Conservation (phyloP, 2,888 invertebrate genomes). For the Lapara coniferarum region DNA sequence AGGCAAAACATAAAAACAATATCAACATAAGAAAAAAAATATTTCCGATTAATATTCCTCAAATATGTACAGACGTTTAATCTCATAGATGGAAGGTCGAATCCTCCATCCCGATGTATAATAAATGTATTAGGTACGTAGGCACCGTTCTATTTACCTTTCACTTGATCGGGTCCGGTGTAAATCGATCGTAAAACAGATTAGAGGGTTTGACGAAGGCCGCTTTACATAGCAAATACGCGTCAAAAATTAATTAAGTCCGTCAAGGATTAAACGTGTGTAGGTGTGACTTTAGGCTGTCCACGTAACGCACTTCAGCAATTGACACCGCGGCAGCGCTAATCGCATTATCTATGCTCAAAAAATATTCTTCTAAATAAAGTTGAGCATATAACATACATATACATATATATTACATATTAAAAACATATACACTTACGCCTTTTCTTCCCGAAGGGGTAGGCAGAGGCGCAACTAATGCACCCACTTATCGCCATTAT, state of each 20-base stretch:
- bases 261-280: conserved; percentile 44
- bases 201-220: conserved; percentile 45
- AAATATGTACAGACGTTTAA: conserved; percentile 6
- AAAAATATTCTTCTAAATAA: not conserved
- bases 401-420: no score
- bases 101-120: conserved; percentile 14
- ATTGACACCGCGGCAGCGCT: not conserved
- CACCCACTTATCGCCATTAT: no score
- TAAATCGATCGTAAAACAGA: conserved; percentile 57
- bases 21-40: not conserved
- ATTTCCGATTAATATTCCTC: conserved; percentile 4
- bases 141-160: conserved; percentile 25
- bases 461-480: no score
- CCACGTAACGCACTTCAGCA: not conserved
- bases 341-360: not conserved
- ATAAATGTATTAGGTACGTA: conserved; percentile 18
- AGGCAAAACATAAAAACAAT: not conserved
- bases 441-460: no score
- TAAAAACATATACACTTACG: no score
- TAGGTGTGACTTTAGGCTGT: conserved; percentile 25
- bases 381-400: no score
- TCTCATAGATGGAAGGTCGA: conserved; percentile 18
- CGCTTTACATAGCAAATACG: conserved; percentile 53
- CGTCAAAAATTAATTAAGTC: conserved; percentile 66
- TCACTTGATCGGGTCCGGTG: conserved; percentile 43